These are phyloP conservation scores for Drosophila malerkotliana DNA, from an alignment of 1,140 invertebrate genomes.

Conservation along the genomic window DNA sequence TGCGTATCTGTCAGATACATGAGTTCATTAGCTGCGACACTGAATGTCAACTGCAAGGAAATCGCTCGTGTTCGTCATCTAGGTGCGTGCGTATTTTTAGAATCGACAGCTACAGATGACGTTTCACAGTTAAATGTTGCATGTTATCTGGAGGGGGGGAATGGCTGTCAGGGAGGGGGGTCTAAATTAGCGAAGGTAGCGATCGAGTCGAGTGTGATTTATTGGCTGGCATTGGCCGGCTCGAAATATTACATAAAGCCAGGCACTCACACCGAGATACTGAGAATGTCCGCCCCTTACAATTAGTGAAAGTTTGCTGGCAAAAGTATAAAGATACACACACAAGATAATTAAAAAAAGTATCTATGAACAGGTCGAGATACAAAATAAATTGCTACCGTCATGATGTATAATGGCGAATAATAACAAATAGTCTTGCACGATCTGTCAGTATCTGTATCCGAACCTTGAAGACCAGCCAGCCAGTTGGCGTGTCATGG, in stretches of 20 bases:
- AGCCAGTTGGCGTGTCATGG: constrained; percentile 52
- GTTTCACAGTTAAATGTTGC: constrained; percentile 71
- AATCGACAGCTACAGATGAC: constrained; percentile 10
- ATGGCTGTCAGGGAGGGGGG: neutral
- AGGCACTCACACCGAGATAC: constrained; percentile 18
- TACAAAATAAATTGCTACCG: constrained; percentile 57
- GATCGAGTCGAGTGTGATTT: constrained; percentile 28
- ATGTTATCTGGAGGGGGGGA: constrained; percentile 12
- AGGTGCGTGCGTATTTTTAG: constrained; percentile 66
- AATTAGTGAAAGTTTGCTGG: constrained; percentile 64
- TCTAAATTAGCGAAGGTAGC: constrained; percentile 54
- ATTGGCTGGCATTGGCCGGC: constrained; percentile 48
- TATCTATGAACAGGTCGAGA: constrained; percentile 24
- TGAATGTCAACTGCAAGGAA: constrained; percentile 82
- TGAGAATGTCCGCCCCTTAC: constrained; percentile 20
- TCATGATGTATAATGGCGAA: constrained; percentile 79
- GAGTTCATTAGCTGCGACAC: constrained; percentile 80
- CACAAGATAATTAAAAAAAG: constrained; percentile 72
- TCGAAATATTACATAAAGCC: constrained; percentile 24
- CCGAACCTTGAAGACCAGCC: constrained; percentile 64
- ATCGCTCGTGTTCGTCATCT: constrained; percentile 51
- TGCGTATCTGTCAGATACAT: constrained; percentile 78
- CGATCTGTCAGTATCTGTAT: constrained; percentile 35
- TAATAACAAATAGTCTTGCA: constrained; percentile 78
- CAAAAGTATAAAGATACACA: constrained; percentile 24